phyloP scores from a whole-genome alignment of 2,888 invertebrate species.

The Muschampia plurimacula region DNA sequence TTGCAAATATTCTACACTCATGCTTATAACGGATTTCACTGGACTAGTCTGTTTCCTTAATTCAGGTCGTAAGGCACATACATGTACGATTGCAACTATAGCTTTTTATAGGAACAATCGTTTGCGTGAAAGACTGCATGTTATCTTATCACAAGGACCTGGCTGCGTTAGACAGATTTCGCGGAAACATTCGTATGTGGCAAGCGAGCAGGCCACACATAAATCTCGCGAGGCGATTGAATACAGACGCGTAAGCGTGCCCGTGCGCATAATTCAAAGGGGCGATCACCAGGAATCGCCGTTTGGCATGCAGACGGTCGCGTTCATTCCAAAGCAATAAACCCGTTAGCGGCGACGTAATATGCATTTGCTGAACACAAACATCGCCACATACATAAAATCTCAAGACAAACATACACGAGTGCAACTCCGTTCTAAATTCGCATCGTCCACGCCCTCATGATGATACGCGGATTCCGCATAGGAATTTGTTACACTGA shows the following conservation, averaged over 20 bases:
- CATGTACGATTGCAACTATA: background rate
- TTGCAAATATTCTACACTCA: no score
- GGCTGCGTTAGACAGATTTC: constrained; percentile 53
- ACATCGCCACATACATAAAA: constrained; percentile 47
- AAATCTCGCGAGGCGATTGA: constrained; percentile 77
- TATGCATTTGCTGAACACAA: constrained; percentile 68
- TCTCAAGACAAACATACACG: constrained; percentile 37
- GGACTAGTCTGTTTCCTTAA: background rate
- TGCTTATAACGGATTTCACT: no score
- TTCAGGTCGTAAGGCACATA: background rate
- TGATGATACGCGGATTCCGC: constrained; percentile 36
- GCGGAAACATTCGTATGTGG: constrained; percentile 73
- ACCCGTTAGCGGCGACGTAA: constrained; percentile 79
- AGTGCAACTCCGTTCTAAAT: constrained; percentile 45
- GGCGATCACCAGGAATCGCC: constrained; percentile 81
- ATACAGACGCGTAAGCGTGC: constrained; percentile 77
- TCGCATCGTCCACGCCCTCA: constrained; percentile 37
- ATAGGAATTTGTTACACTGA: constrained; percentile 1
- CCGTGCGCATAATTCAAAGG: constrained; percentile 82
- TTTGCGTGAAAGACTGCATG: constrained; percentile 21
- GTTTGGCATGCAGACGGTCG: constrained; percentile 80
- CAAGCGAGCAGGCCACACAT: constrained; percentile 66
- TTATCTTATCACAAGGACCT: constrained; percentile 32
- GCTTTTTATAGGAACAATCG: constrained; percentile 4
- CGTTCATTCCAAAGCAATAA: constrained; percentile 78